A percentile compares a stretch with the other conserved stretches of the same genome.
Evolutionary conservation across 2,797 vertebrate genomes (phyloP).

Genomic region (Halcyon badia): DNA sequence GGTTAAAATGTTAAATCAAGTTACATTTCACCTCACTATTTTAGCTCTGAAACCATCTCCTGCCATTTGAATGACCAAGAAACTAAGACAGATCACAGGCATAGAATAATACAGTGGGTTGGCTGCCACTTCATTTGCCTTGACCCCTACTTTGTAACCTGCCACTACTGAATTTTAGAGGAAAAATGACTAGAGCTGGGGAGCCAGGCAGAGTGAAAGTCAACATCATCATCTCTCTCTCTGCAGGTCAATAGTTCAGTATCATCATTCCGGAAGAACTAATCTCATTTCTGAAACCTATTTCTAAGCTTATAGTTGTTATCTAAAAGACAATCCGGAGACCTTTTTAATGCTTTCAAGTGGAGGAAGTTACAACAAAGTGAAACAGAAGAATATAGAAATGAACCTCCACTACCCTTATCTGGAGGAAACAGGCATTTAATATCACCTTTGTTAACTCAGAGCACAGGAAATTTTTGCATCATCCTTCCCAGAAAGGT

Average conservation of each 20-base stretch:
- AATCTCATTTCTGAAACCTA: conserved; percentile 36
- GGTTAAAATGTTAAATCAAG: conserved; percentile 61
- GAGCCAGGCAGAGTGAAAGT: conserved; percentile 34
- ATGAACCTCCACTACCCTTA: background rate
- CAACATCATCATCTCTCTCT: conserved; percentile 33
- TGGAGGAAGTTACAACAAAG: conserved; percentile 26
- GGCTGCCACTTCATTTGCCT: conserved; percentile 11
- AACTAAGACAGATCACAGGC: conserved; percentile 3
- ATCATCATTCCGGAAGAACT: conserved; percentile 33
- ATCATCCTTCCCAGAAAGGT: background rate
- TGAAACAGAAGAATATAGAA: background rate
- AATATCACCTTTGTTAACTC: background rate
- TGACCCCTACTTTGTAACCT: conserved; percentile 33
- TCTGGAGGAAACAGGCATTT: background rate
- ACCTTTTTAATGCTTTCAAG: conserved; percentile 14
- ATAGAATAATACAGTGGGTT: conserved; percentile 20
- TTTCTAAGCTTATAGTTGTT: conserved; percentile 26
- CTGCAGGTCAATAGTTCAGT: conserved; percentile 37
- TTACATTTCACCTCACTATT: conserved; percentile 31
- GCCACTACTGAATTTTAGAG: conserved; percentile 21
- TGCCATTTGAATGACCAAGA: conserved; percentile 15
- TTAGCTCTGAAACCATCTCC: conserved; percentile 9
- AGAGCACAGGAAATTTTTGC: background rate
- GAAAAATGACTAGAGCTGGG: conserved; percentile 34
- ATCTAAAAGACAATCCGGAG: conserved; percentile 41